phyloP scores from a whole-genome alignment of 2,888 invertebrate genomes.

The Oscheius sp. region DNA sequence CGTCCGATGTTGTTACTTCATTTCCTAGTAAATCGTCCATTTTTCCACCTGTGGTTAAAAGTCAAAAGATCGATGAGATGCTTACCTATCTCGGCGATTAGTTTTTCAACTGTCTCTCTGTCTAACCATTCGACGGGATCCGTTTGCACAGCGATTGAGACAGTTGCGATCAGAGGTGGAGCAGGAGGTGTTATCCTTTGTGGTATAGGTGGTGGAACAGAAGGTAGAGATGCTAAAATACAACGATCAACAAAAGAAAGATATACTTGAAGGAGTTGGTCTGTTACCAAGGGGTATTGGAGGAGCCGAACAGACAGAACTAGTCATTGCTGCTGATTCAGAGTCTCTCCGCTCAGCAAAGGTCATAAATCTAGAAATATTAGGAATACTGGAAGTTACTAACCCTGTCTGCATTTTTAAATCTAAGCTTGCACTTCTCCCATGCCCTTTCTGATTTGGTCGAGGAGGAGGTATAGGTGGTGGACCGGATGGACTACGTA shows the following conservation, averaged over 20 bases:
- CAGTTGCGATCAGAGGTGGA: not conserved
- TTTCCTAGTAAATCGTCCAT: constrained; percentile 43
- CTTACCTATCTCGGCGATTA: constrained; percentile 21
- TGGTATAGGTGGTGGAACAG: constrained; percentile 41
- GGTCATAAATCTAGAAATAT: not conserved
- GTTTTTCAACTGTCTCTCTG: constrained; percentile 21
- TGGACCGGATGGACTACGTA: constrained; percentile 61
- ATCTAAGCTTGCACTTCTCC: constrained; percentile 64
- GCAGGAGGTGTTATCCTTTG: constrained; percentile 40
- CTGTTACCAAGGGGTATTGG: constrained; percentile 3
- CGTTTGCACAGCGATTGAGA: constrained; percentile 33
- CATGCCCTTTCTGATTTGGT: constrained; percentile 59
- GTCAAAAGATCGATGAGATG: too few species aligned
- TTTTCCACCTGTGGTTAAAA: constrained; percentile 34
- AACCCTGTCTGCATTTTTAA: constrained; percentile 44
- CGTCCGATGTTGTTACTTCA: constrained; percentile 34
- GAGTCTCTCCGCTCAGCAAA: constrained; percentile 12
- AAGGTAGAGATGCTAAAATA: constrained; percentile 9
- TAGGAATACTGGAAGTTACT: not conserved
- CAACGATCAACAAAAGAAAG: not conserved
- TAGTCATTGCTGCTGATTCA: constrained; percentile 18
- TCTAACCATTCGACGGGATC: constrained; percentile 24
- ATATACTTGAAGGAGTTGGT: not conserved
- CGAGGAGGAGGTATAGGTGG: constrained; percentile 67
- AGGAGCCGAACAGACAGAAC: not conserved